A percentile compares a stretch with the other conserved stretches of the same genome.
Evolutionary conservation across 2,113 vertebrate genomes (phyloP).

Genomic region (Grammomys surdaster): DNA sequence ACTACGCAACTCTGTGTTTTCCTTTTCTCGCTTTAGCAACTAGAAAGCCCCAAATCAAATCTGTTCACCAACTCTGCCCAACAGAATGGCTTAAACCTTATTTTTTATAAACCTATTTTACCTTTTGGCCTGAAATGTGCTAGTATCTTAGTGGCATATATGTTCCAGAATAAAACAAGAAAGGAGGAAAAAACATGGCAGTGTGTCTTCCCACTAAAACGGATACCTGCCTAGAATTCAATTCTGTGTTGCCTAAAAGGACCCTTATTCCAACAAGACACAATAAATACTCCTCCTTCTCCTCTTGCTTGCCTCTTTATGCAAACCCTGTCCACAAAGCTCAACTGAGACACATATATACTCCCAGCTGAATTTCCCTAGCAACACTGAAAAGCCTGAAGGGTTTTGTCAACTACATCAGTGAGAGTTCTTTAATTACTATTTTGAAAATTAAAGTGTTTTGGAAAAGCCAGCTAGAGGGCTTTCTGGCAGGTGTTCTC

Average conservation of each 20-base stretch:
- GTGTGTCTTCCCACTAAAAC: slow-evolving; percentile 16
- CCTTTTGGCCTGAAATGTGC: neutral
- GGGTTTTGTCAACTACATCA: neutral
- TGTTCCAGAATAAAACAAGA: neutral
- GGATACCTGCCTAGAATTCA: neutral
- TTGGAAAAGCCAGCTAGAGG: slow-evolving; percentile 23
- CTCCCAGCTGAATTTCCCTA: slow-evolving; percentile 36
- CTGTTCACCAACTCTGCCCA: neutral
- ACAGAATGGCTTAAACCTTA: neutral
- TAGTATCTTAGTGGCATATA: neutral
- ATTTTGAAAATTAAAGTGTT: slow-evolving; percentile 56
- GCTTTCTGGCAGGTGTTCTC: neutral
- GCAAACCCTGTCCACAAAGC: neutral
- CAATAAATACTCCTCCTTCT: too few species aligned
- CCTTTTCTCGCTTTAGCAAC: slow-evolving; percentile 47
- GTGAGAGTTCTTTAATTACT: slow-evolving; percentile 17
- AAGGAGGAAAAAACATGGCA: neutral
- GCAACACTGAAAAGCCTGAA: slow-evolving; percentile 21
- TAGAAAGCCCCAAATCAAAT: slow-evolving; percentile 41
- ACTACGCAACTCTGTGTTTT: slow-evolving; percentile 47
- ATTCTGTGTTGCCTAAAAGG: neutral
- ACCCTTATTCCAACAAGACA: neutral
- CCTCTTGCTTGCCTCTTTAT: neutral
- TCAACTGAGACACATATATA: slow-evolving; percentile 4
- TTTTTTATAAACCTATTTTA: neutral